Evolutionary conservation across 2,113 vertebrate genomes (phyloP).

Genomic region (Nothobranchius kuhntae): DNA sequence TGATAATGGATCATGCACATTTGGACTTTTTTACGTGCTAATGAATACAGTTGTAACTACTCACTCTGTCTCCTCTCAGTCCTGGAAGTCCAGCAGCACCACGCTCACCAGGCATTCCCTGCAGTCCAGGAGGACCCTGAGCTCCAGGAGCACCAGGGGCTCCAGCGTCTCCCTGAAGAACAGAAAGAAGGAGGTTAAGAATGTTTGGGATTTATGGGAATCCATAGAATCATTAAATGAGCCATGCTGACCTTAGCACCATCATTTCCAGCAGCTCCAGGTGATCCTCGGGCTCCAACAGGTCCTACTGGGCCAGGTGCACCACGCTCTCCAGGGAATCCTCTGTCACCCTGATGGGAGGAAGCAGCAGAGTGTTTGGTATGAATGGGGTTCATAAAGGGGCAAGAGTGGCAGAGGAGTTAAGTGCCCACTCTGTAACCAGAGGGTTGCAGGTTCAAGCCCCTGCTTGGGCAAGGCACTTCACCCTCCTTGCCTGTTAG

Average conservation of each 20-base stretch:
- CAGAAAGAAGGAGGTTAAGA: not conserved
- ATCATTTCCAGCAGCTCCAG: constrained; percentile 91
- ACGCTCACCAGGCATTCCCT: constrained; percentile 99
- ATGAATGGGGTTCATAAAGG: not conserved
- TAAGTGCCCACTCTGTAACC: too few species aligned
- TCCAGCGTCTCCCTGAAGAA: constrained; percentile 89
- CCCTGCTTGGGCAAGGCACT: too few species aligned
- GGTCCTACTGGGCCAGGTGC: constrained; percentile 86
- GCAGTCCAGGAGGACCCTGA: constrained; percentile 93
- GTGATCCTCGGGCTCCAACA: constrained; percentile 87
- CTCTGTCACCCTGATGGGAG: constrained; percentile 89
- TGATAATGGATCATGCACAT: too few species aligned
- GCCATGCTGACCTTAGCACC: constrained; percentile 91
- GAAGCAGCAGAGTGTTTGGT: not conserved
- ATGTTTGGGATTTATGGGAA: not conserved
- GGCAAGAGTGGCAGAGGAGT: too few species aligned
- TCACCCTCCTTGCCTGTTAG: too few species aligned
- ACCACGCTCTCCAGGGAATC: constrained; percentile 95
- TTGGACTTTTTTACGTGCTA: too few species aligned
- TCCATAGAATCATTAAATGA: not conserved
- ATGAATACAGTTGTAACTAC: constrained; percentile 47
- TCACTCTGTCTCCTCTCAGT: constrained; percentile 94
- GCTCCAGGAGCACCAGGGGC: constrained; percentile 85
- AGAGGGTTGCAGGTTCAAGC: too few species aligned
- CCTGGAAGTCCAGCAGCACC: constrained; percentile 94